Percentiles rank a stretch among this genome's conserved stretches.
Conservation (phyloP, 2,113 vertebrate species). For the Panthera uncia region DNA sequence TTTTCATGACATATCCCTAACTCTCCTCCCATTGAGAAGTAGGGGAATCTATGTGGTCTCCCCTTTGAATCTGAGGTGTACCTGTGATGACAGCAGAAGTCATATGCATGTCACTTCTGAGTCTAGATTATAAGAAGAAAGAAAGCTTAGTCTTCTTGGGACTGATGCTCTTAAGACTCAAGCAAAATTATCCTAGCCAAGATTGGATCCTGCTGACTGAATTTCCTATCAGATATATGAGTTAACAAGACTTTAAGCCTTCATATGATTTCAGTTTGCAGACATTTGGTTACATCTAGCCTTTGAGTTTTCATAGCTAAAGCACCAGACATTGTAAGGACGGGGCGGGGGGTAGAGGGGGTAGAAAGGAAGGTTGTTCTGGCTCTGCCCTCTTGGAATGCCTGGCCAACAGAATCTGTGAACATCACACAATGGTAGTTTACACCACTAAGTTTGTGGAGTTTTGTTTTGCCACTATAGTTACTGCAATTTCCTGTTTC, state of each 20-base stretch:
- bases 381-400: background rate
- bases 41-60: background rate
- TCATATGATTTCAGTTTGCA: background rate
- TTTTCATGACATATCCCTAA: background rate
- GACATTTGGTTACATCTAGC: background rate
- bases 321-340: background rate
- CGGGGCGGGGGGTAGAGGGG: accelerated
- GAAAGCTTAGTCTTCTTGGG: background rate
- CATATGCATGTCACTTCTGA: background rate
- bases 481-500: background rate
- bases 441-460: background rate
- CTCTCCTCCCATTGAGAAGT: background rate
- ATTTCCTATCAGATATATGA: background rate
- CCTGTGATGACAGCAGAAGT: background rate
- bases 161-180: background rate
- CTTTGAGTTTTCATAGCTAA: background rate
- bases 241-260: background rate
- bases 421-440: background rate
- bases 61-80: background rate
- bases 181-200: background rate
- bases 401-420: background rate
- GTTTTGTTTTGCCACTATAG: background rate
- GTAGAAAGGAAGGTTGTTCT: background rate
- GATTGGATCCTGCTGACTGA: background rate
- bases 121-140: background rate